Base-by-base conservation (phyloP, 2,797 vertebrate genomes). In the Coregonus suidteri region DNA sequence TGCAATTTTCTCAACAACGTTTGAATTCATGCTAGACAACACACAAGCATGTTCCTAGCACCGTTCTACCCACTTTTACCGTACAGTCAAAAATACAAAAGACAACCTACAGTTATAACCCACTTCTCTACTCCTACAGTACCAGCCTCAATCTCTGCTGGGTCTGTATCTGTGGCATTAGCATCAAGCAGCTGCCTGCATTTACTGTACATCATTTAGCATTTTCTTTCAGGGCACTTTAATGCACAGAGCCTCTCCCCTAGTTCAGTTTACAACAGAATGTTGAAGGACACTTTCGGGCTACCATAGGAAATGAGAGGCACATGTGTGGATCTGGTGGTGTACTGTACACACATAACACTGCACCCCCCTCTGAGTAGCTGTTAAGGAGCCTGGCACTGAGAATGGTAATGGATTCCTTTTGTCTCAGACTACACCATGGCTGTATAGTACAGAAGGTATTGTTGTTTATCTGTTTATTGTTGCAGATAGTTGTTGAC, bases 111-210 rank as follows among this genome's bases (percentile, higher is more conserved):
- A 94, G 91, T 93, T 9, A 94, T 94, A 94, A 96, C 95, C 95
- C 95, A 95, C 94, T 93, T 92, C 93, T 94, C 90, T 92, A 93
- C 93, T 93, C 93, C 92, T n/a, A 89, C 93, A 37, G 18, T 13
- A 47, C 3, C 41, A n/a, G 68, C 37, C 86, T 87, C 82, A 87
- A 82, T 77, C 88, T 83, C 72, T 79, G 79, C 84, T 79, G 90
- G 89, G 89, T 86, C 91, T 79, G 85, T 70, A 78, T 90, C 89
- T 86, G 88, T 73, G 25, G 86, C 95, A 93, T 95, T 96, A 95
- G 93, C 95, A 93, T 91, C 93, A 90, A 93, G 95, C 96, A 97
- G 96, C 96, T 97, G 95, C 95, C 96, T 96, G 95, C 95, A 92
- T 94, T 96, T 92, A 92, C 59, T 64, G 20, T 13, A 25, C 88